Evolutionary conservation across 2,113 vertebrate genomes (phyloP), one percentile per base, ranked within the genome.

Genomic region (Malurus melanocephalus): DNA sequence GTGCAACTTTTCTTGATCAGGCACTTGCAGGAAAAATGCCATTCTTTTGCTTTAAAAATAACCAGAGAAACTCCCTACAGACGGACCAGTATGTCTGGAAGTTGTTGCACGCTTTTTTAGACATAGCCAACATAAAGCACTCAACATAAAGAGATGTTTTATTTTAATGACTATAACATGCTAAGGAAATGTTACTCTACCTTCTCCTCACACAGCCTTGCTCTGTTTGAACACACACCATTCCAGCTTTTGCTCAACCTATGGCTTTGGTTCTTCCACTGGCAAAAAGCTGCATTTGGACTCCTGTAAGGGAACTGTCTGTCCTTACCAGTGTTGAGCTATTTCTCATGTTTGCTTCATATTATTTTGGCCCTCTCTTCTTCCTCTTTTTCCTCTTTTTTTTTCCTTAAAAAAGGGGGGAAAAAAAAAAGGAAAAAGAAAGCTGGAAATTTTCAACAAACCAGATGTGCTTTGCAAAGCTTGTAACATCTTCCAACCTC

Each of bases 141-240:
- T 95, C 5, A 20, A 87, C 83, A 82, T 90, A 88, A 93, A 93
- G 88, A 92, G 40, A 84, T 82, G 80, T 89, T 93, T 94, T 94
- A 88, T 89, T 92, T 94, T 96, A 96, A 96, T 95, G 94, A 89
- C 64, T 95, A 93, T 95, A 95, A 93, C 93, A 94, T 87, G 65
- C 88, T 94, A 83, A 90, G 88, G 86, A 92, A 93, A 89, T 1
- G 9, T 94, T 90, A 93, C 65, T 86, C 61, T 86, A 66, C 80
- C 78, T 95, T 92, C 86, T 91, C 57, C 86, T 94, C 56, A 79
- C 81, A 92, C 89, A 93, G 71, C 64, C 94, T 92, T 92, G 85
- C 94, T 91, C 48, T 92, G 75, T 88, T 96, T 96, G 89, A 94
- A 84, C 73, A 88, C 27, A 18, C 42, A 77, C 84, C 33, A 67